Percentiles rank a stretch among this genome's conserved stretches.
Evolutionary conservation across 23 tunicate genomes (phyloP).

Genomic region (Halocynthia roretzi): DNA sequence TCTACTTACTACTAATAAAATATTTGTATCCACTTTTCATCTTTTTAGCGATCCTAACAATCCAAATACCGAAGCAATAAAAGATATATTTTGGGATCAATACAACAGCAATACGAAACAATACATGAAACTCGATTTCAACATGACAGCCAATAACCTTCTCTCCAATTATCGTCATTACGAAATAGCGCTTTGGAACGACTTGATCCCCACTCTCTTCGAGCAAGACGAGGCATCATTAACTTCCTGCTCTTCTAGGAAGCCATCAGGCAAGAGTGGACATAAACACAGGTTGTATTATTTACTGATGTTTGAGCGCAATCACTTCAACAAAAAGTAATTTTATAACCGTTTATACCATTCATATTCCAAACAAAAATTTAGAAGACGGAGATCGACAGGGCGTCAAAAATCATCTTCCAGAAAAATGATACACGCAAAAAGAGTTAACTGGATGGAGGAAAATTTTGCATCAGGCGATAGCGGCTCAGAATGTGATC

Average conservation of each 20-base stretch:
- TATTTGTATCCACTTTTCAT: background rate
- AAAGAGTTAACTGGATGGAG: too few species aligned
- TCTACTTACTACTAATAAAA: too few species aligned
- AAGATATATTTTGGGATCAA: conserved; percentile 1
- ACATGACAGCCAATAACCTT: conserved; percentile 6
- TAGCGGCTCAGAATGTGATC: background rate
- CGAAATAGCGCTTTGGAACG: conserved; percentile 22
- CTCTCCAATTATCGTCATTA: background rate
- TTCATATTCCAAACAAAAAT: background rate
- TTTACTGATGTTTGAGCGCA: too few species aligned
- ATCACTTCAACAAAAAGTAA: too few species aligned
- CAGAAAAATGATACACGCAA: too few species aligned
- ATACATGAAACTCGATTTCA: conserved; percentile 15
- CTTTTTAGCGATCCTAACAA: conserved; percentile 14
- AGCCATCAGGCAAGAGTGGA: background rate
- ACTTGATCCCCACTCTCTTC: conserved; percentile 8
- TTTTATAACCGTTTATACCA: background rate
- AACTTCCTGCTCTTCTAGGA: too few species aligned
- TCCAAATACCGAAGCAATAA: background rate
- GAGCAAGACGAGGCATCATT: background rate
- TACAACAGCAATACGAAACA: background rate
- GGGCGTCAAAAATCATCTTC: background rate
- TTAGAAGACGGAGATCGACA: background rate
- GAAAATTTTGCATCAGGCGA: too few species aligned
- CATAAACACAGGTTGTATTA: too few species aligned